Evolutionary conservation across 2,888 invertebrate species (phyloP).

Genomic region (Campoplex capitator): DNA sequence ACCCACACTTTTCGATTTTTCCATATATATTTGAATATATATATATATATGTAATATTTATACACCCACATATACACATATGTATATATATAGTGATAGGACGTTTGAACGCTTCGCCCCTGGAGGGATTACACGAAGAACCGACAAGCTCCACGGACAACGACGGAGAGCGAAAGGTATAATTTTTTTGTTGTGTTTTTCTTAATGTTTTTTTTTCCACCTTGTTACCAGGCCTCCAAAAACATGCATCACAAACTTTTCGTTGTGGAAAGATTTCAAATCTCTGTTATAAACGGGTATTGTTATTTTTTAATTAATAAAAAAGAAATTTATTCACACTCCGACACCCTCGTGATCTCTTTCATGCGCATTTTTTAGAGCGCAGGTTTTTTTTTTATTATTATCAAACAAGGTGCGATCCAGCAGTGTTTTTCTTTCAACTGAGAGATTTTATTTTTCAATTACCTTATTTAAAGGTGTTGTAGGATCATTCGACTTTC

Average conservation of each 20-base stretch:
- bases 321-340: not conserved
- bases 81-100: conserved; percentile 39
- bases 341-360: not conserved
- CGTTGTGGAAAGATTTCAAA: not conserved
- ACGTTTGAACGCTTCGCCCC: conserved; percentile 57
- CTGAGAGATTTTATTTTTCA: not conserved
- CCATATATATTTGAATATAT: conserved; percentile 4
- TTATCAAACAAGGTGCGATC: not conserved
- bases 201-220: not conserved
- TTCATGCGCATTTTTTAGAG: not conserved
- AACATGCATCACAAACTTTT: not conserved
- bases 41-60: conserved; percentile 18
- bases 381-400: not conserved
- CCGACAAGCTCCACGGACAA: conserved; percentile 35
- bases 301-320: not conserved
- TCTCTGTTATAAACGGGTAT: not conserved
- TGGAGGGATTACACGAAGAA: conserved; percentile 66
- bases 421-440: not conserved
- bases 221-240: too few species aligned
- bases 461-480: not conserved
- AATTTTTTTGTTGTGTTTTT: conserved; percentile 13
- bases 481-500: not conserved
- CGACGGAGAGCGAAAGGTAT: conserved; percentile 37
- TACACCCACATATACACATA: conserved; percentile 25
- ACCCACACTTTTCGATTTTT: not conserved